Conservation (phyloP, 2,113 vertebrate genomes). For the Eupsittula cactorum region DNA sequence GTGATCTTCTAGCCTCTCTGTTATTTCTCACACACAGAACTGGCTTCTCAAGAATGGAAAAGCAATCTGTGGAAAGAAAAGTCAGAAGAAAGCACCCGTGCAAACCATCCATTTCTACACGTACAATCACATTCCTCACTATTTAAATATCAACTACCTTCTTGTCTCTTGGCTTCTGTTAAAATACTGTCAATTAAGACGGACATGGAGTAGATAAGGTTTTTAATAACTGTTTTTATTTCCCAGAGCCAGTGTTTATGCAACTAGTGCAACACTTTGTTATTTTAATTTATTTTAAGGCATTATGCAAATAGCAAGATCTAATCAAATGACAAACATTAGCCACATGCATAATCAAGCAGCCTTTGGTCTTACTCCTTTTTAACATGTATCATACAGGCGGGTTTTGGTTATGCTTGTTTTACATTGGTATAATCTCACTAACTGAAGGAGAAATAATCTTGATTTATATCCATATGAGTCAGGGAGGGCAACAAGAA, state of each 20-base stretch:
- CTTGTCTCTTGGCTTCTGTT: neutral
- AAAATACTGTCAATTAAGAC: neutral
- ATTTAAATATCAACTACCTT: neutral
- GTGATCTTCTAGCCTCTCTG: neutral
- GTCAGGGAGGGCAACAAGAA: conserved; percentile 11
- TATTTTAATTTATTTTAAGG: neutral
- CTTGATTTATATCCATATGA: neutral
- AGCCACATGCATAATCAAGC: neutral
- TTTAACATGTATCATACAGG: neutral
- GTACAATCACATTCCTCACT: neutral
- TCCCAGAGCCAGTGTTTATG: neutral
- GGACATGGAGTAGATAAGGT: neutral
- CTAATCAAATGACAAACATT: conserved; percentile 18
- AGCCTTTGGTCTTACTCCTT: neutral
- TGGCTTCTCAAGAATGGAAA: neutral
- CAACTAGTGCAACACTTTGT: neutral
- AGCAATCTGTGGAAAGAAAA: neutral
- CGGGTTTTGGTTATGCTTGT: neutral
- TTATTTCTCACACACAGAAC: neutral
- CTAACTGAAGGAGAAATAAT: conserved; percentile 23
- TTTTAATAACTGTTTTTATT: conserved; percentile 28
- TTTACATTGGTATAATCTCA: neutral
- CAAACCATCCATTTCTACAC: neutral
- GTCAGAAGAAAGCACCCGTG: neutral
- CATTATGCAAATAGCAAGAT: conserved; percentile 45